phyloP scores from a whole-genome alignment of 2,113 vertebrate species.

The Brevimyrus niger region DNA sequence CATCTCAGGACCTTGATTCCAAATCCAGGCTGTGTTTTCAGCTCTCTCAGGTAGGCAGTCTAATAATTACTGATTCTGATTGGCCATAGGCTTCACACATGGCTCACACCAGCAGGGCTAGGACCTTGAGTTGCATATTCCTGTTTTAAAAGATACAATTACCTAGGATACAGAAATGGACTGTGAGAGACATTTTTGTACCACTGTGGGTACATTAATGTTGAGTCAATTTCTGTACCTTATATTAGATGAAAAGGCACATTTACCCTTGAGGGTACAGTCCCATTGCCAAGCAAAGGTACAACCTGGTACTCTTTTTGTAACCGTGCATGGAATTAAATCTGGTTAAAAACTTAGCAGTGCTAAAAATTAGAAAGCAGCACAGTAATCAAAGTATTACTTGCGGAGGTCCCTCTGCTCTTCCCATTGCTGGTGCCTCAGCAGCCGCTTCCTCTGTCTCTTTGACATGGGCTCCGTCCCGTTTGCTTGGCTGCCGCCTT shows the following conservation, averaged over 20 bases:
- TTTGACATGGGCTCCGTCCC: conserved; percentile 65
- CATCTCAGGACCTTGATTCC: no score
- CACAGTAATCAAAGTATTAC: conserved; percentile 46
- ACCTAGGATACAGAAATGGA: not conserved
- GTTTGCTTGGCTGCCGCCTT: not conserved
- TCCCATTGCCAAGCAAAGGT: not conserved
- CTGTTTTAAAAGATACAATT: no score
- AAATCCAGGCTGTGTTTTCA: no score
- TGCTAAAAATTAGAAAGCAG: not conserved
- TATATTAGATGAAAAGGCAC: not conserved
- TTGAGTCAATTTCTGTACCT: not conserved
- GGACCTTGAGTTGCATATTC: no score
- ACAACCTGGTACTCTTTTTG: not conserved
- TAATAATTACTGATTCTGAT: no score
- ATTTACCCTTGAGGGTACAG: not conserved
- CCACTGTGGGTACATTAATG: not conserved
- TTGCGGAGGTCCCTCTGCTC: conserved; percentile 82
- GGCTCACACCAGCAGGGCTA: no score
- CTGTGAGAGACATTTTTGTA: no score
- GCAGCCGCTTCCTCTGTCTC: conserved; percentile 77
- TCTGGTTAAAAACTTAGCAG: not conserved
- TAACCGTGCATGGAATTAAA: not conserved
- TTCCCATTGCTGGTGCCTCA: conserved; percentile 90
- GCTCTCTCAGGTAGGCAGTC: no score
- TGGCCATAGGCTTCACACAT: no score